Evolutionary conservation across 2,888 invertebrate species (phyloP).

Genomic region (Mesorhabditis belari): DNA sequence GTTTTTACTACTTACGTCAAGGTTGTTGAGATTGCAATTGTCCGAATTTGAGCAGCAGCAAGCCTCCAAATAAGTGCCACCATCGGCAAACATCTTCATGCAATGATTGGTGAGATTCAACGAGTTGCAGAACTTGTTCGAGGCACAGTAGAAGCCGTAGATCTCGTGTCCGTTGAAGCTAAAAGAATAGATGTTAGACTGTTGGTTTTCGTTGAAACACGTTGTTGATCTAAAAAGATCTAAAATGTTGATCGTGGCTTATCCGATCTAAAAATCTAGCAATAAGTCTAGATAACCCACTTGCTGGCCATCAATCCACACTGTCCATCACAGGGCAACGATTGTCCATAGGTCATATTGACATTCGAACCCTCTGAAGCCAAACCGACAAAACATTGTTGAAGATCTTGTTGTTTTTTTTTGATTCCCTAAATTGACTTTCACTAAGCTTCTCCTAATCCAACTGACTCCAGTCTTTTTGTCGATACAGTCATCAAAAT

Average conservation of each 20-base stretch:
- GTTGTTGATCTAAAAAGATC: too few relatives aligned
- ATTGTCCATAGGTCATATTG: conserved; percentile 8
- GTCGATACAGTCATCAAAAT: conserved; percentile 10
- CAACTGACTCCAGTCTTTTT: too few relatives aligned
- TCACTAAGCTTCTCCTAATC: too few relatives aligned
- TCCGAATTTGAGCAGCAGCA: neutral
- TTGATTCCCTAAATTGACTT: neutral
- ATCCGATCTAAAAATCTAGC: too few relatives aligned
- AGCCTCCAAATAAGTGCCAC: too few relatives aligned
- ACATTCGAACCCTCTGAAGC: neutral
- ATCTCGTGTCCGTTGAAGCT: neutral
- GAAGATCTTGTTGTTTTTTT: neutral
- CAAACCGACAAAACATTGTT: conserved; percentile 20
- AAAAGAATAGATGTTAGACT: neutral
- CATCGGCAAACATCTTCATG: neutral
- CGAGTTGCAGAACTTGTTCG: neutral
- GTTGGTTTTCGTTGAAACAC: too few relatives aligned
- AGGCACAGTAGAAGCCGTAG: neutral
- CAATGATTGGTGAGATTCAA: neutral
- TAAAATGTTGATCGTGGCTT: too few relatives aligned
- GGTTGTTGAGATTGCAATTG: neutral
- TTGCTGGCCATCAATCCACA: conserved; percentile 22
- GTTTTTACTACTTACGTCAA: too few relatives aligned
- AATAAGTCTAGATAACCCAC: too few relatives aligned
- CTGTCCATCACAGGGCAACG: conserved; percentile 21